A percentile compares a stretch with the other conserved stretches of the same genome.
These are phyloP conservation scores for Corythoichthys intestinalis DNA, from an alignment of 2,113 vertebrate species.

Conservation along the genomic window DNA sequence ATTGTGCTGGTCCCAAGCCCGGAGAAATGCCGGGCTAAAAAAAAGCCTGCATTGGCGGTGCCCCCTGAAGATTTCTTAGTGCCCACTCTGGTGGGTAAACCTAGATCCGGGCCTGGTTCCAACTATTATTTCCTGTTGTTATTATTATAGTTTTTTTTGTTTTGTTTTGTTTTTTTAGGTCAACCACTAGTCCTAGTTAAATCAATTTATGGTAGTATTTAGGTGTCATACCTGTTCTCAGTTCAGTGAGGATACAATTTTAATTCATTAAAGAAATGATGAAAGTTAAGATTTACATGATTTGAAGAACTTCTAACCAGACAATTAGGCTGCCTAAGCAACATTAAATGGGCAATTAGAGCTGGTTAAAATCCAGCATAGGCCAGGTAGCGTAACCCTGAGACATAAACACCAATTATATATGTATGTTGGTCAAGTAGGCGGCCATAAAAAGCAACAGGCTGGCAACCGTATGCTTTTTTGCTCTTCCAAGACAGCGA, in stretches of 20 bases:
- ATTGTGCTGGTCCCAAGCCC: too few species aligned
- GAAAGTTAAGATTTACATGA: neutral
- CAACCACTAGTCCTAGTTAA: too few species aligned
- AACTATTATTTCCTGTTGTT: too few species aligned
- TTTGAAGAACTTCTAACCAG: neutral
- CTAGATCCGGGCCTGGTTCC: too few species aligned
- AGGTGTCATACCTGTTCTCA: neutral
- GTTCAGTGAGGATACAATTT: neutral
- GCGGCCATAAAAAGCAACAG: conserved; percentile 30
- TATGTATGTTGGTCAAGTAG: conserved; percentile 11
- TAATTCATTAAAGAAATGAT: neutral
- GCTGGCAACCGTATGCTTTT: conserved; percentile 45
- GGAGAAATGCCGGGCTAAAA: too few species aligned
- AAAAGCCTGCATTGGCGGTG: too few species aligned
- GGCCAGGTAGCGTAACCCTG: neutral
- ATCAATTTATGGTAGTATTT: neutral
- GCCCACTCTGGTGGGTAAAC: too few species aligned
- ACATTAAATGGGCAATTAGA: conserved; percentile 8
- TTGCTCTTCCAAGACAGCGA: conserved; percentile 44
- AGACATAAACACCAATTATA: conserved; percentile 7
- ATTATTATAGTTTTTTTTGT: too few species aligned
- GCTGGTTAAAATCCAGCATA: neutral
- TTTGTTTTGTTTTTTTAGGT: too few species aligned
- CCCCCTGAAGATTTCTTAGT: too few species aligned
- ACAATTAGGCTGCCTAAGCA: neutral